Evolutionary conservation across 2,113 vertebrate genomes (phyloP), one percentile per base, ranked within the genome.

Genomic region (Heteronetta atricapilla): DNA sequence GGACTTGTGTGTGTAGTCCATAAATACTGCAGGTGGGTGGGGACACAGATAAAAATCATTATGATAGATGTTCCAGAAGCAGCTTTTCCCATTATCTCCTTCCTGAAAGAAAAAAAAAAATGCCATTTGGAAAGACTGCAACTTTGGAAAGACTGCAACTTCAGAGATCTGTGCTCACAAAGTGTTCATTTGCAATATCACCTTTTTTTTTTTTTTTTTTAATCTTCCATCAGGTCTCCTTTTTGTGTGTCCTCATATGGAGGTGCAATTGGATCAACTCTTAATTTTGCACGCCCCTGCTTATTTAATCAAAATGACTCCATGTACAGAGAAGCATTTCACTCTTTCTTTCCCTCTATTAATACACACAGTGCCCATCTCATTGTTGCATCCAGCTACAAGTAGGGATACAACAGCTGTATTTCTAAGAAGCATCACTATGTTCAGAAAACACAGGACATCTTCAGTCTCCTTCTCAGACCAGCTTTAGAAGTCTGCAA

Each of bases 301-400:
- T 88, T 91, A 38, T 58, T 40, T 21, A 21, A 70, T 25, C 18
- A 72, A 16, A 72, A 33, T 59, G 8, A 11, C 18, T 70, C 25
- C 34, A 56, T 4, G 11, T 34, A 16, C 36, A 73, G 22, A 75
- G 14, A 22, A 91, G 48, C 10, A 50, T 28, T 60, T 60, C 31
- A 56, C 19, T 88, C 23, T 36, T 88, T 73, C 21, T 42, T 1
- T 84, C n/a, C 6, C 3, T 55, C 36, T 15, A 7, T 23, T 66
- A 48, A 26, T 20, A 26, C 6, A 40, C 0, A 0, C 19, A 33
- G 36, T 19, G 11, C 26, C 25, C 40, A 31, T 31, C 64, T 33
- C 1, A 0, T 33, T 34, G 50, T 29, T 88, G 33, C 5, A 31
- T 42, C 59, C 40, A 66, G 5, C 36, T 79, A 34, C 40, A 69